Evolutionary conservation across 2,888 invertebrate species (phyloP), one percentile per base, ranked within the genome.

Genomic region (Octonoba sinensis): DNA sequence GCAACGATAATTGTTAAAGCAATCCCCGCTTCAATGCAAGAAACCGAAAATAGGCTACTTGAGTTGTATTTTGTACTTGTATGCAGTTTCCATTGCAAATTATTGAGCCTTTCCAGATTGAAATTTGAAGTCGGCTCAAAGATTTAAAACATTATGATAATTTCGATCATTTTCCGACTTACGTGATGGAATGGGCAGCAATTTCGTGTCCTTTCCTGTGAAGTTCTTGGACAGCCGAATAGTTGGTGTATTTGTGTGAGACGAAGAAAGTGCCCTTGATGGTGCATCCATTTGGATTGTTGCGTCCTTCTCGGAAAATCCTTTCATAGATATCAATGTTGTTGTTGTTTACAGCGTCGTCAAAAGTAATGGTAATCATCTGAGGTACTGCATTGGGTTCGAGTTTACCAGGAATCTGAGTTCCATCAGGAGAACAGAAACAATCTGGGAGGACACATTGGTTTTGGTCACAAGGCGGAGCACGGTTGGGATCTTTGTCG

Each of bases 131-230:
- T 27, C 27, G 11, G 36, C 1, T 6, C 8, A 36, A 11, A 6
- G 3, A 36, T 36, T 36, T 36, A 36, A 6, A 36, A 3, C 1
- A 11, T 36, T 4, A 6, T 36, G 8, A 8, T 36, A 36, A 6
- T 36, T 36, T 1, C 1, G 36, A 36, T 36, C 6, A 36, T 6
- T 36, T 18, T 54, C 1, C 57, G 24, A 84, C 85, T 83, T 70
- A 96, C 15, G 96, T 96, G 73, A 97, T 90, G 1, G 96, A 96
- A 90, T 96, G 96, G 22, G 96, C 94, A 0, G 94, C 92, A 87
- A 96, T 96, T 90, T 96, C 96, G 88, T 96, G 96, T 62, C 96
- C 96, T 84, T 92, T 92, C 85, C 96, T 86, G 85, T 89, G 88
- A 22, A 88, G 85, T 76, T 87, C 87, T 69, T 88, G 87, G 11